phyloP scores from a whole-genome alignment of 2,888 invertebrate genomes.

The Pogonocherus hispidulus region DNA sequence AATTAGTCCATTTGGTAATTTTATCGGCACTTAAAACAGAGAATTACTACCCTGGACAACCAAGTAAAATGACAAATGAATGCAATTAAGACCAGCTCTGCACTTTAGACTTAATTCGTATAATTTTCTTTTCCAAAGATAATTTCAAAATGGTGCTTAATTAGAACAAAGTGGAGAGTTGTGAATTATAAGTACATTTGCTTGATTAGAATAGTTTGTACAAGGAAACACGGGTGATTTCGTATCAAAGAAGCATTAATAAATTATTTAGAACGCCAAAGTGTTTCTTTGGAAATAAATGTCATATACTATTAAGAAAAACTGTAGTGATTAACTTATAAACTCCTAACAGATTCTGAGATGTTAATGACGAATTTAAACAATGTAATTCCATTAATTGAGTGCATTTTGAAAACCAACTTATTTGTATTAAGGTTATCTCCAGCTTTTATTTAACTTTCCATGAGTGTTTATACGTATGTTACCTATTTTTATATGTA shows the following conservation, averaged over 20 bases:
- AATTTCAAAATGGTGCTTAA: conserved; percentile 3
- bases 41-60: conserved; percentile 17
- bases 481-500: too few relatives aligned
- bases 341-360: too few relatives aligned
- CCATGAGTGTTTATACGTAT: too few relatives aligned
- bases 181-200: conserved; percentile 6
- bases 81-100: conserved; percentile 14
- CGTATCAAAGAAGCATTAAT: background rate
- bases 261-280: too few relatives aligned
- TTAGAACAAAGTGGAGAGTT: background rate
- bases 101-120: conserved; percentile 5
- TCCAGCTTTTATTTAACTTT: too few relatives aligned
- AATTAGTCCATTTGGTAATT: conserved; percentile 24
- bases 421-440: too few relatives aligned
- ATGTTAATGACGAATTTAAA: too few relatives aligned
- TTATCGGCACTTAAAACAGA: conserved; percentile 23
- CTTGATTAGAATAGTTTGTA: conserved; percentile 1
- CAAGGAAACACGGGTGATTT: background rate
- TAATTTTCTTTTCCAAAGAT: conserved; percentile 13
- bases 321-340: too few relatives aligned
- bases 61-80: conserved; percentile 14
- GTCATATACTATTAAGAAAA: too few relatives aligned
- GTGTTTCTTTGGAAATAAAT: too few relatives aligned
- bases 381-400: too few relatives aligned
- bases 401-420: too few relatives aligned